phyloP scores from a whole-genome alignment of 2,888 invertebrate species.

The Bimastos eiseni region DNA sequence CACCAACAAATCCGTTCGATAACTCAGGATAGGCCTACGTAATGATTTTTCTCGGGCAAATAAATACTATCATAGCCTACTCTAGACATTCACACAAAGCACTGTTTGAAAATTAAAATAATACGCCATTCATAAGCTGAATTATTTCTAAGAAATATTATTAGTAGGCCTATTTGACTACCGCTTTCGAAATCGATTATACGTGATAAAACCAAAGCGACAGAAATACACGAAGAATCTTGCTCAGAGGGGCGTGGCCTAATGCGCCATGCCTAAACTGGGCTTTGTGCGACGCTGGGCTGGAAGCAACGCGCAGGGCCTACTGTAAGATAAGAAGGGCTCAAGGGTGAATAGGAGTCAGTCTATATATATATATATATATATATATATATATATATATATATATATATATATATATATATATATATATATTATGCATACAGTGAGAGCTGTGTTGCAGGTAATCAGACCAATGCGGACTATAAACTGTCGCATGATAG shows the following conservation, averaged over 20 bases:
- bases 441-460: too few relatives aligned
- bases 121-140: not conserved
- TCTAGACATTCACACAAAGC: too few relatives aligned
- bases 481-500: too few relatives aligned
- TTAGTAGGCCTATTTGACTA: not conserved
- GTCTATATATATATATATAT: too few relatives aligned
- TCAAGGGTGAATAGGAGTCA: not conserved
- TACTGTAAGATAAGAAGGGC: not conserved
- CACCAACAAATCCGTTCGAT: not conserved
- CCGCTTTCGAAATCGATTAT: conserved; percentile 6
- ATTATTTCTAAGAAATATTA: not conserved
- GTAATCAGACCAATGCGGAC: too few relatives aligned
- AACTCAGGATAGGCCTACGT: too few relatives aligned
- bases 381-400: too few relatives aligned
- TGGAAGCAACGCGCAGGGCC: not conserved
- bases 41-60: too few relatives aligned
- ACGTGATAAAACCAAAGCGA: not conserved
- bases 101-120: not conserved
- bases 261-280: too few relatives aligned
- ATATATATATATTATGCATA: too few relatives aligned
- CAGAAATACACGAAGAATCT: not conserved
- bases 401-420: too few relatives aligned
- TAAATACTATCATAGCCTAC: too few relatives aligned
- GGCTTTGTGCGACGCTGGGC: not conserved
- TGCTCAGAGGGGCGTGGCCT: not conserved